Percentiles rank a stretch among this genome's conserved stretches.
phyloP scores from a whole-genome alignment of 2,797 vertebrate genomes.

The Sebastes itinus region DNA sequence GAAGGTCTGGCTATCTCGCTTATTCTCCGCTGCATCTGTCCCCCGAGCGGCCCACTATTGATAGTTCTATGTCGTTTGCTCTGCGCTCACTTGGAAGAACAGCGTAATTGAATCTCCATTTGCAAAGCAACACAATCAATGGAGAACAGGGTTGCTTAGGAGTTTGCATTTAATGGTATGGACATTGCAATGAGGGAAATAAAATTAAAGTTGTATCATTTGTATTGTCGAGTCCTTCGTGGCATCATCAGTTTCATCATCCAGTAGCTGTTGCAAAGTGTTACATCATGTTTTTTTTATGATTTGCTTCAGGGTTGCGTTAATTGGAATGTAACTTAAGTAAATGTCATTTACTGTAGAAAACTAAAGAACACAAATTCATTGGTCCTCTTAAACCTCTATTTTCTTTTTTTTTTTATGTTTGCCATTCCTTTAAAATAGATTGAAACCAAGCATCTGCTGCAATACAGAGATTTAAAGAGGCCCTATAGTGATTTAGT shows the following conservation, averaged over 20 bases:
- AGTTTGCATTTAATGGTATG: constrained; percentile 57
- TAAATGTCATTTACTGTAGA: background rate
- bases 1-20: constrained; percentile 44
- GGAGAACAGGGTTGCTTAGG: constrained; percentile 47
- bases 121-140: constrained; percentile 70
- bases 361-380: constrained; percentile 3
- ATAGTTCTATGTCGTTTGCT: constrained; percentile 60
- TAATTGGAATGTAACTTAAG: constrained; percentile 9
- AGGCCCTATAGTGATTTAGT: background rate
- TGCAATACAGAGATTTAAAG: background rate
- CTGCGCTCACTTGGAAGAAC: constrained; percentile 62
- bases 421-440: background rate
- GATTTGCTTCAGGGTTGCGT: background rate
- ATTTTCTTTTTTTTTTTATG: background rate
- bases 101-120: constrained; percentile 73
- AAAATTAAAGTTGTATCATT: background rate
- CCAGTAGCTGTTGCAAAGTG: constrained; percentile 1
- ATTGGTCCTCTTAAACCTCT: background rate
- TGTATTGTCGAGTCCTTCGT: background rate
- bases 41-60: constrained; percentile 47
- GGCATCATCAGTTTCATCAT: background rate
- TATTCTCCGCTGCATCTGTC: constrained; percentile 51
- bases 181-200: constrained; percentile 39
- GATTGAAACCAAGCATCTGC: background rate
- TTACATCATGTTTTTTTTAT: constrained; percentile 18